Conservation (phyloP, 92 coral and sea anemone genomes). For the Parazoanthus swiftii region DNA sequence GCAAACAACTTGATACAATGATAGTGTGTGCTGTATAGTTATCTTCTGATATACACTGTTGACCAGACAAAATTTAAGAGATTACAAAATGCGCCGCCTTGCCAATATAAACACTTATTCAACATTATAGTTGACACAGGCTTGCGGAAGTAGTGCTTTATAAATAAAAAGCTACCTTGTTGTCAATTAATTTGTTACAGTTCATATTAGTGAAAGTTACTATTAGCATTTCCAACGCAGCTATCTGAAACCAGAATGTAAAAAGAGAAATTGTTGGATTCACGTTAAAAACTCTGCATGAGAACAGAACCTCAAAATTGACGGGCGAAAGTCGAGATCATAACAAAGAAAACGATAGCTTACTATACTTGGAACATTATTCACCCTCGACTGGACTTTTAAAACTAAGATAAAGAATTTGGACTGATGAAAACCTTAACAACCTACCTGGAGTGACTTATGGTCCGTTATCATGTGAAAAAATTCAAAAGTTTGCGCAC, state of each 20-base stretch:
- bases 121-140: neutral
- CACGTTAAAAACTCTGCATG: neutral
- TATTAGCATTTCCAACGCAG: neutral
- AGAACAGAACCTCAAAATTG: no score
- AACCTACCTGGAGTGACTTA: slow-evolving; percentile 13
- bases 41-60: neutral
- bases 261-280: neutral
- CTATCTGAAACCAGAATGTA: neutral
- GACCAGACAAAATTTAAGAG: neutral
- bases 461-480: slow-evolving; percentile 20
- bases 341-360: neutral
- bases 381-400: neutral
- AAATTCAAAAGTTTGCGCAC: neutral
- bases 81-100: neutral
- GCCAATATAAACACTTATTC: neutral
- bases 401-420: neutral
- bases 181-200: slow-evolving; percentile 20
- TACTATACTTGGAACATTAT: neutral
- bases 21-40: neutral
- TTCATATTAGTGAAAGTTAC: neutral
- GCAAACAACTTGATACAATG: neutral
- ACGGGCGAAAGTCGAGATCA: neutral
- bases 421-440: neutral
- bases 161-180: slow-evolving; percentile 3
- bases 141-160: slow-evolving; percentile 6